Percentiles rank a stretch among this genome's conserved stretches.
These are phyloP conservation scores for Tinea trinotella DNA, from an alignment of 2,888 invertebrate species.

Conservation along the genomic window DNA sequence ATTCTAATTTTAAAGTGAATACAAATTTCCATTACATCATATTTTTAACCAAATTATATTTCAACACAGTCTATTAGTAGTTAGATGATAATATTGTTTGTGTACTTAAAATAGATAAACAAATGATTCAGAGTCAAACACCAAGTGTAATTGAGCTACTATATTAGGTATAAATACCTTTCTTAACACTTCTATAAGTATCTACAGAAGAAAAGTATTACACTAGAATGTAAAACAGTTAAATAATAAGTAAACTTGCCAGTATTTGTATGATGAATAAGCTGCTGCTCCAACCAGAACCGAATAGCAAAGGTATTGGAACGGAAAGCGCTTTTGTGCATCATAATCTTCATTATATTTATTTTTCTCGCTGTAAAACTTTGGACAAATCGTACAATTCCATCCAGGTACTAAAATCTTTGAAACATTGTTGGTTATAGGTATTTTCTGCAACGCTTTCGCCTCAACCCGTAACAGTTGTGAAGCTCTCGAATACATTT, in stretches of 20 bases:
- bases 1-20: no score
- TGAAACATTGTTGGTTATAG: constrained; percentile 27
- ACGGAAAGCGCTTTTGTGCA: constrained; percentile 28
- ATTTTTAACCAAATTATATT: no score
- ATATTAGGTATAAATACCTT: no score
- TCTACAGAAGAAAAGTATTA: no score
- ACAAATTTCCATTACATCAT: no score
- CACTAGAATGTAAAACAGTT: no score
- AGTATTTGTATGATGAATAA: constrained; percentile 47
- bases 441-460: constrained; percentile 32
- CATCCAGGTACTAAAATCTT: constrained; percentile 28
- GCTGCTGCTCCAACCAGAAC: constrained; percentile 43
- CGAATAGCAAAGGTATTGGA: constrained; percentile 44
- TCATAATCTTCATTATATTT: constrained; percentile 26
- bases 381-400: constrained; percentile 27
- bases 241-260: constrained; percentile 37
- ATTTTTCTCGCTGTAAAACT: constrained; percentile 29
- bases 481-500: constrained; percentile 9
- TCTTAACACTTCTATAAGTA: no score
- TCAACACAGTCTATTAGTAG: no score
- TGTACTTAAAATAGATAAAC: no score
- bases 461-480: constrained; percentile 24
- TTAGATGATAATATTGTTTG: no score
- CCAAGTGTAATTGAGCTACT: no score
- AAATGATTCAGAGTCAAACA: no score